These are phyloP conservation scores for Labrus mixtus DNA, from an alignment of 2,113 vertebrate species.

Conservation along the genomic window DNA sequence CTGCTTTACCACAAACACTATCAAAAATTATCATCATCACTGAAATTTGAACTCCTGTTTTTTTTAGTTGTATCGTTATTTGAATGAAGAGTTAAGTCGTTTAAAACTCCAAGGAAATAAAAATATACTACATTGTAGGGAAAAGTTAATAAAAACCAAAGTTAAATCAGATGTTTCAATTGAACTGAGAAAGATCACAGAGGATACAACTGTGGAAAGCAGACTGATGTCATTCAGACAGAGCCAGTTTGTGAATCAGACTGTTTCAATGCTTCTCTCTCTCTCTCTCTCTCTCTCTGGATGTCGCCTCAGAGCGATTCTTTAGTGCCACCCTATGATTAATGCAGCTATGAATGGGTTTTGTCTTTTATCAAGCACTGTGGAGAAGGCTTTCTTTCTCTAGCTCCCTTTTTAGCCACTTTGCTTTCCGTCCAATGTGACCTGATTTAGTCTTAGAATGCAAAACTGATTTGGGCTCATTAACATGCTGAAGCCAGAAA, in stretches of 20 bases:
- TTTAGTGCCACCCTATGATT: constrained; percentile 73
- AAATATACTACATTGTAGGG: not conserved
- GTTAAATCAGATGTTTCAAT: constrained; percentile 12
- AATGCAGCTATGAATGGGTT: constrained; percentile 73
- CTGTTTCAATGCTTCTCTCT: constrained; percentile 43
- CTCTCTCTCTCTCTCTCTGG: constrained; percentile 21
- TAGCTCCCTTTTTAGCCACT: constrained; percentile 49
- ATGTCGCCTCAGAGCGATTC: constrained; percentile 53
- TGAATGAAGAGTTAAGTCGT: not conserved
- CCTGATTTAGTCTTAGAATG: constrained; percentile 66
- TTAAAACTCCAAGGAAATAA: not conserved
- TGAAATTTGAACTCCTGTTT: not conserved
- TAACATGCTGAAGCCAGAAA: constrained; percentile 65
- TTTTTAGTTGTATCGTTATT: not conserved
- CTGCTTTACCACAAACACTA: not conserved
- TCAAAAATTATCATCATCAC: not conserved
- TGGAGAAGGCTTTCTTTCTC: constrained; percentile 53
- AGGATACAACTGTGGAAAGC: constrained; percentile 27
- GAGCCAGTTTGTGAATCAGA: constrained; percentile 16
- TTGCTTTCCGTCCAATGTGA: constrained; percentile 64
- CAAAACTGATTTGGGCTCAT: constrained; percentile 73
- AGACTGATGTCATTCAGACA: constrained; percentile 30
- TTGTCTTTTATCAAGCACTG: constrained; percentile 59
- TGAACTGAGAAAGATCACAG: constrained; percentile 11
- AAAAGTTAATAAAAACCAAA: not conserved